Evolutionary conservation across 2,888 invertebrate genomes (phyloP), one percentile per base, ranked within the genome.

Genomic region (Spisula subtruncata): DNA sequence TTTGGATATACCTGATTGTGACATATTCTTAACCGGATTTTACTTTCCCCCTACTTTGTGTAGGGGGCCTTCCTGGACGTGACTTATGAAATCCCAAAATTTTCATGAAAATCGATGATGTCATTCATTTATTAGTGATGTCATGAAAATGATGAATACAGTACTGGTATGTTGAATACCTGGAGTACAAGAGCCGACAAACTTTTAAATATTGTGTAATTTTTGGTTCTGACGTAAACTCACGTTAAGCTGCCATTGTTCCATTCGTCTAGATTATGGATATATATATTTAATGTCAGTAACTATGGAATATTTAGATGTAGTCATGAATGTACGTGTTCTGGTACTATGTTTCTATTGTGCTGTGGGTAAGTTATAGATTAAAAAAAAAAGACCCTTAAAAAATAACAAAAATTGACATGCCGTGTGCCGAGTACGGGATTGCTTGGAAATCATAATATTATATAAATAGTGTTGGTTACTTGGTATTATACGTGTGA

Each of bases 381-480:
- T 75, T 18, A 54, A 79, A 85, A 80, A 35, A 54, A 79, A 85
- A 80, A 80, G 41, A 56, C 29, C 2, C 12, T 18, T 51, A 85
- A 80, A 84, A 85, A 85, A 48, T 29, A 20, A 79, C 85, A 79
- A 85, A 85, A 84, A 85, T 35, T 80, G 41, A 75, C 79, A 25
- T 79, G 80, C 85, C 1, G 85, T 85, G 80, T 79, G n/a, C 46
- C 25, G 60, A 84, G 48, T 84, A 60, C 60, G 16, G n/a, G 75
- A 75, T 35, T 71, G 75, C 84, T 29, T 84, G 84, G 84, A 84
- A 25, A 29, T 48, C 75, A 75, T 46, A n/a, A n/a, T n/a, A n/a
- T n/a, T n/a, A 29, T 48, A 12, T 81, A 41, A 41, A 41, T 41
- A 81, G 51, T 81, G 46, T 81, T 81, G 16, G n/a, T n/a, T n/a